Evolutionary conservation across 2,797 vertebrate species (phyloP), one percentile per base, ranked within the genome.

Genomic region (Ceyx erithaca): DNA sequence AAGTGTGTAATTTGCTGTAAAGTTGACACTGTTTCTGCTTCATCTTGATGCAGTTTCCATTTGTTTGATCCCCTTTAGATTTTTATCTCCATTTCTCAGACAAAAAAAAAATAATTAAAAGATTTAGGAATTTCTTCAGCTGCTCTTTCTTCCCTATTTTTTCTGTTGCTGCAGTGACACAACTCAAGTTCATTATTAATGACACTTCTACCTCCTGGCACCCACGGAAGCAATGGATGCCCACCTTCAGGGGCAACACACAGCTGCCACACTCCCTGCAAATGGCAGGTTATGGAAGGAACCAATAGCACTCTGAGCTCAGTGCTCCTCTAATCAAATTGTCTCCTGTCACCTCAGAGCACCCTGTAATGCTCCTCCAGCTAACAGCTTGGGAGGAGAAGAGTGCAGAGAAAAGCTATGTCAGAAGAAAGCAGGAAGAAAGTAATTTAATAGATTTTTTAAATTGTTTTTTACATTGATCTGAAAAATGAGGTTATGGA

Each of bases 1-100:
- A 0, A 80, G 54, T 64, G 75, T 90, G 82, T 94, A 87, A 95
- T 92, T 93, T 94, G 77, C 91, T 91, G 86, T 59, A 92, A 95
- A 95, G 87, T 11, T 92, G 92, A 89, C 84, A 62, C 89, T 33
- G 2, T 91, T 96, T 92, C 92, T 90, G 54, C 82, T 92, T 91
- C 2, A 0, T 90, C 81, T 92, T 46, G 69, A 78, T 55, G 72
- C 1, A 0, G 81, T 94, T 94, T 85, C 93, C 85, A 80, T 95
- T 92, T 91, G 62, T 93, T 91, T 81, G 58, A 87, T 90, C 70
- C 51, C 67, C 51, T 91, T 82, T 68, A 89, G 40, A 52, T 91
- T 94, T 94, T 90, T 94, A 88, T 94, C 64, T 62, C 80, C 9
- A 4, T 58, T 95, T 80, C 84, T 91, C 70, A 78, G 79, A 52